Percentiles rank a stretch among this genome's conserved stretches.
These are phyloP conservation scores for Ibycter americanus DNA, from an alignment of 2,797 vertebrate genomes.

Conservation along the genomic window DNA sequence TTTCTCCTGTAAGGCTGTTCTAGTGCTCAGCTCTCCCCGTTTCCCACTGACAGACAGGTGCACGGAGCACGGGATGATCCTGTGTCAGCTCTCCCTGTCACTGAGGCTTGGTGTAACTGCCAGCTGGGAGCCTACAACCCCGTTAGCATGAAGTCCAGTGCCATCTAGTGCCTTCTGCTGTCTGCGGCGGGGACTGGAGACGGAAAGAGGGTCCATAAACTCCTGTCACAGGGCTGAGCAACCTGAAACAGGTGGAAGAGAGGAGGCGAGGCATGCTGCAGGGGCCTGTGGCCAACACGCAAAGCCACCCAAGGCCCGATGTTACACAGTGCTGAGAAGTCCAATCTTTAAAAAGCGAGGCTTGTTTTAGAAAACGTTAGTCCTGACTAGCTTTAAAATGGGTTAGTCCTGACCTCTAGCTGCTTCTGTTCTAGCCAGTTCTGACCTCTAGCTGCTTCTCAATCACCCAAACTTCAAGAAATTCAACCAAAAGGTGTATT, in stretches of 20 bases:
- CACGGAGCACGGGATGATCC: rapidly evolving
- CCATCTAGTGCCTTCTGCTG: neutral
- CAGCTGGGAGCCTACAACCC: neutral
- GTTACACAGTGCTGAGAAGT: no score
- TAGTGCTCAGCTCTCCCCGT: neutral
- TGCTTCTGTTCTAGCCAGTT: no score
- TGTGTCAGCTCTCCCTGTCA: neutral
- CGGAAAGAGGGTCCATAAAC: neutral
- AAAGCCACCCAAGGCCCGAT: neutral
- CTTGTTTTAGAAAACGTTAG: neutral
- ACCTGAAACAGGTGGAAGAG: neutral
- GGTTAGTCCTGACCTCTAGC: neutral
- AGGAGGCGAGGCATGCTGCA: neutral
- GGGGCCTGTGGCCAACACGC: neutral
- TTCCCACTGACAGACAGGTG: neutral
- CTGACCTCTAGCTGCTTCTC: neutral
- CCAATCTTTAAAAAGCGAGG: neutral
- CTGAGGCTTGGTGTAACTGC: rapidly evolving
- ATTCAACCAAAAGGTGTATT: rapidly evolving
- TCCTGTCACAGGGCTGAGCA: neutral
- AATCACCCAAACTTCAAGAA: neutral
- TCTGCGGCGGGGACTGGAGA: neutral
- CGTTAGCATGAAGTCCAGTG: neutral
- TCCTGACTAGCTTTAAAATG: neutral
- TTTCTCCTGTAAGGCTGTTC: neutral